phyloP scores from a whole-genome alignment of 2,113 vertebrate species.

The Coracopsis vasa region DNA sequence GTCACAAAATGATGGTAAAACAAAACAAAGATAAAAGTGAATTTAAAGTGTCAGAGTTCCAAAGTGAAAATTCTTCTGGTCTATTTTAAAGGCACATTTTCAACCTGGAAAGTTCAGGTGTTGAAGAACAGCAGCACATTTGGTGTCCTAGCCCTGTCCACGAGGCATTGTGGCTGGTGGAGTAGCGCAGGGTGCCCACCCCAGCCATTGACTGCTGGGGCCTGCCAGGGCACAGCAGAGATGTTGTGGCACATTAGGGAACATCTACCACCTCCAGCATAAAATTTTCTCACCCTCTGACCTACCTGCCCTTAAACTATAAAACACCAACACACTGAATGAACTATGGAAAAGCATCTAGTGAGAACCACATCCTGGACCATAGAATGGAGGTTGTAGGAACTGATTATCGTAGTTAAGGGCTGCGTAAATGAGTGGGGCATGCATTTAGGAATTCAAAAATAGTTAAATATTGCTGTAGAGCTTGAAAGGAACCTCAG shows the following conservation, averaged over 20 bases:
- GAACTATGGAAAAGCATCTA: background rate
- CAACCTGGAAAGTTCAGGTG: background rate
- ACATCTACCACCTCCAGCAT: background rate
- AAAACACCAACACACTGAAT: background rate
- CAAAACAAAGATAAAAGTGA: background rate
- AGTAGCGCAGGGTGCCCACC: background rate
- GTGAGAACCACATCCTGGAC: background rate
- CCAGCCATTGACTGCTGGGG: accelerated
- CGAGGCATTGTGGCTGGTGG: accelerated
- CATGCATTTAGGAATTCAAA: background rate
- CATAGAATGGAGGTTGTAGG: background rate
- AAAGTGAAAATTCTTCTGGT: background rate
- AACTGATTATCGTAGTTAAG: background rate
- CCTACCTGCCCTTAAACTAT: background rate
- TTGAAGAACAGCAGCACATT: background rate
- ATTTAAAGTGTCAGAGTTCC: background rate
- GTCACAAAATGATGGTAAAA: background rate
- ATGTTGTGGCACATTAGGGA: background rate
- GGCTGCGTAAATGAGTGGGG: background rate
- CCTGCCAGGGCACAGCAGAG: background rate
- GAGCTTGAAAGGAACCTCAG: background rate
- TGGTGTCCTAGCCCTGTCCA: background rate
- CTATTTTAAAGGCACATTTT: background rate
- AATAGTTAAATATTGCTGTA: background rate
- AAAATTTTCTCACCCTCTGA: background rate